Evolutionary conservation across 2,888 invertebrate genomes (phyloP).

Genomic region (Octonoba sinensis): DNA sequence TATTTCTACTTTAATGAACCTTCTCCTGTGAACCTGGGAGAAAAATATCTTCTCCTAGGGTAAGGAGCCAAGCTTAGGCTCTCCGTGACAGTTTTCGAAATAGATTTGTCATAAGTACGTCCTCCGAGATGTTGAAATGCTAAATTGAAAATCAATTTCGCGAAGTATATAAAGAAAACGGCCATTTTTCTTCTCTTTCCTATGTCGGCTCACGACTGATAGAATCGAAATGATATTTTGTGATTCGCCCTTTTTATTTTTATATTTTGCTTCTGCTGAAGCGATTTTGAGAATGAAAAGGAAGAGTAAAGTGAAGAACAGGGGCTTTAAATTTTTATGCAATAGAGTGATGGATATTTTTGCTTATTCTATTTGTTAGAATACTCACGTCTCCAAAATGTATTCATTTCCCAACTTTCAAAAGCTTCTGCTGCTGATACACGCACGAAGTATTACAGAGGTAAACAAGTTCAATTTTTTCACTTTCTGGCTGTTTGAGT

Average conservation of each 20-base stretch:
- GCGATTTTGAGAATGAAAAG: constrained; percentile 1
- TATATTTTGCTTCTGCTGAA: too few relatives aligned
- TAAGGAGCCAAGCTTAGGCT: too few relatives aligned
- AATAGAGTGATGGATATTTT: not conserved
- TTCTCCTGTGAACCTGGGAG: not conserved
- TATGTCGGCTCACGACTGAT: constrained; percentile 11
- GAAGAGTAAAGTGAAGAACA: constrained; percentile 19
- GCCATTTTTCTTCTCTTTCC: constrained; percentile 1
- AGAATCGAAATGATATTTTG: constrained; percentile 46
- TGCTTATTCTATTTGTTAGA: constrained; percentile 22
- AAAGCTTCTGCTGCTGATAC: too few relatives aligned
- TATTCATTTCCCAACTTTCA: too few relatives aligned
- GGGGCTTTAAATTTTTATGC: constrained; percentile 26
- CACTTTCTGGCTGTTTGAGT: too few relatives aligned
- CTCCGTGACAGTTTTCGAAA: constrained; percentile 30
- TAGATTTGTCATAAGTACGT: constrained; percentile 51
- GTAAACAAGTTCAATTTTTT: too few relatives aligned
- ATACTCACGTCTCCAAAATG: not conserved
- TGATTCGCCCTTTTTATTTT: too few relatives aligned
- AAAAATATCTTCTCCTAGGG: constrained; percentile 17
- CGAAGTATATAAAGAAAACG: constrained; percentile 26
- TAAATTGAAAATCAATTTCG: constrained; percentile 56
- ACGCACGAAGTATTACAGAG: too few relatives aligned
- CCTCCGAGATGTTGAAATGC: constrained; percentile 36
- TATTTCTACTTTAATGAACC: constrained; percentile 54